Evolutionary conservation across 2,888 invertebrate genomes (phyloP).

Genomic region (Escarpia spicata): DNA sequence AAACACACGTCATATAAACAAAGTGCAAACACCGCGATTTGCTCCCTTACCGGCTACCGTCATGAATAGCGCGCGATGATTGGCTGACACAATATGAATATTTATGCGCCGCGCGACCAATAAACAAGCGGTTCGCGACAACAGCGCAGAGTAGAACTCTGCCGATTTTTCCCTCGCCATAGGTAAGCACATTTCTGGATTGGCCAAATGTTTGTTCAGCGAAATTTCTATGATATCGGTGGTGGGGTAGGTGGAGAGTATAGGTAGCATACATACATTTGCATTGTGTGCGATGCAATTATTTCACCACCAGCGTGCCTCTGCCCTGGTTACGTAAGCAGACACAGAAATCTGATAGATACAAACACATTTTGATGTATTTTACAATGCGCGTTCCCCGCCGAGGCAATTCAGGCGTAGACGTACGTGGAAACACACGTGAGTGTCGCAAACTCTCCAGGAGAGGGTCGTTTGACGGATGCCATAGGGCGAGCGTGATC

Average conservation of each 20-base stretch:
- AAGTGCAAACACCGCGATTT: slow-evolving; percentile 10
- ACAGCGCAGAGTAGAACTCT: not conserved
- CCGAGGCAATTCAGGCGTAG: not conserved
- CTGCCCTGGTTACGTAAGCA: not conserved
- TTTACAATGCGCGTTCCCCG: not conserved
- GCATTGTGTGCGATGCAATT: not conserved
- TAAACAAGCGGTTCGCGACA: not conserved
- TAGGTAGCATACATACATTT: not conserved
- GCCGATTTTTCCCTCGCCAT: not conserved
- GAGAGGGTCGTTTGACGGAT: not conserved
- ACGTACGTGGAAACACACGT: not conserved
- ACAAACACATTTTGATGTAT: not conserved
- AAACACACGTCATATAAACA: slow-evolving; percentile 16
- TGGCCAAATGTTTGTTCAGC: not conserved
- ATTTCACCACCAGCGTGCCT: not conserved
- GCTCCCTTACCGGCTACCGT: not conserved
- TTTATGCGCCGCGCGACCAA: not conserved
- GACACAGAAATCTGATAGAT: not conserved
- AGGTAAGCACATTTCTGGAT: not conserved
- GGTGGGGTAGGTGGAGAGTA: not conserved
- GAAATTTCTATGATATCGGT: not conserved
- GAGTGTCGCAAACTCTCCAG: not conserved
- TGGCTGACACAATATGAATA: not conserved
- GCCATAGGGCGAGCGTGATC: not conserved
- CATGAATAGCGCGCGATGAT: not conserved